Conservation (phyloP, 2,888 invertebrate species). For the Eristalinus sepulchralis region DNA sequence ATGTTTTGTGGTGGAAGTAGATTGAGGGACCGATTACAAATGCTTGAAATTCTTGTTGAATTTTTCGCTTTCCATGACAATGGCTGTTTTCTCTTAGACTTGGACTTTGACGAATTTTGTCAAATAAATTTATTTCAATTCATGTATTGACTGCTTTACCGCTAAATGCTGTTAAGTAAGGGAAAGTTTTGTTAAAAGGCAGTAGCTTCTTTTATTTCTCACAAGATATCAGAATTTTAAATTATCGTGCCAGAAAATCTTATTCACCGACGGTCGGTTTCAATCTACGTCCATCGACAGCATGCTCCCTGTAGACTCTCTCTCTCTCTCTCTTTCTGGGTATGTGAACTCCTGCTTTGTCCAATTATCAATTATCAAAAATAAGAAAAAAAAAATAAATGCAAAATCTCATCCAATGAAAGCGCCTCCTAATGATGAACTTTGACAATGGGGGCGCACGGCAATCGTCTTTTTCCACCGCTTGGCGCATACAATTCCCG, state of each 20-base stretch:
- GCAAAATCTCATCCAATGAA: not conserved
- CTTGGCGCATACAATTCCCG: constrained; percentile 63
- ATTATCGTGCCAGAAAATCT: no score
- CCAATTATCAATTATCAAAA: not conserved
- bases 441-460: constrained; percentile 68
- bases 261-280: not conserved
- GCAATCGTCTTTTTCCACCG: constrained; percentile 38
- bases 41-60: not conserved
- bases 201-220: no score
- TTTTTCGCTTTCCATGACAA: not conserved
- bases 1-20: not conserved
- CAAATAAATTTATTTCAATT: not conserved
- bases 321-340: not conserved
- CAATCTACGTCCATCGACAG: not conserved
- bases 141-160: not conserved
- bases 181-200: no score
- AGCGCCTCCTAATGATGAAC: constrained; percentile 37
- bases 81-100: not conserved
- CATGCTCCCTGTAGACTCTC: no score
- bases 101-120: not conserved
- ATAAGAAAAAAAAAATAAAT: not conserved
- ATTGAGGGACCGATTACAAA: not conserved
- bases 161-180: not conserved
- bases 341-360: not conserved
- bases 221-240: no score